Evolutionary conservation across 2,113 vertebrate species (phyloP), one percentile per base, ranked within the genome.

Genomic region (Petrocephalus zakoni): DNA sequence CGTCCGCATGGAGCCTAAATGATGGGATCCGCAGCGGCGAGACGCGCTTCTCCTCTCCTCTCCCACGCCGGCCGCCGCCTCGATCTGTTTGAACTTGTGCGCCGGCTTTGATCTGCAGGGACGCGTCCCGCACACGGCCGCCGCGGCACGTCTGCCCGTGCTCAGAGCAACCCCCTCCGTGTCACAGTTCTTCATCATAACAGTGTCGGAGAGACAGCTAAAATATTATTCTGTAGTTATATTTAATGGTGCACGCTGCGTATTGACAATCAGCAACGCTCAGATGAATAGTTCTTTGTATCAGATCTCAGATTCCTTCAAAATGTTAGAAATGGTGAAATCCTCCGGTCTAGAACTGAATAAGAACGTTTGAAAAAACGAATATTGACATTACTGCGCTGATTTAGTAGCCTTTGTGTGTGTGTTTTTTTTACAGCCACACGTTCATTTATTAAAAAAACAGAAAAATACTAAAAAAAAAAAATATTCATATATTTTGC

Each of bases 41-140:
- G 37, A 17, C 42, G 47, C 68, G 51, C 78, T 52, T 64, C 81
- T 86, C 75, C 55, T 88, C 88, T 92, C 90, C 90, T 90, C 88
- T 85, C 37, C 42, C 42, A 42, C 42, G 42, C 42, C 42, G 61
- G 61, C 61, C 25, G 61, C n/a, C 61, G 61, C 86, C 85, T 85
- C 88, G 89, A 89, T 89, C 88, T 82, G 88, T 83, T 83, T 47
- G 75, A 91, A 90, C 90, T 92, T 90, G 91, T 88, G 90, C 22
- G 85, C 51, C 29, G 11, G 13, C 88, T 92, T 90, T 92, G 91
- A 92, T 92, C 90, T 92, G 90, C 42, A 87, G 52, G 89, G 89
- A 86, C 86, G 83, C 87, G 89, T 88, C 87, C 52, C 46, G 15
- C 46, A 53, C 51, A 22, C 15, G 17, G 46, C 47, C 15, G 51